Conservation (phyloP, 2,888 invertebrate genomes). For the Torymus texanus region DNA sequence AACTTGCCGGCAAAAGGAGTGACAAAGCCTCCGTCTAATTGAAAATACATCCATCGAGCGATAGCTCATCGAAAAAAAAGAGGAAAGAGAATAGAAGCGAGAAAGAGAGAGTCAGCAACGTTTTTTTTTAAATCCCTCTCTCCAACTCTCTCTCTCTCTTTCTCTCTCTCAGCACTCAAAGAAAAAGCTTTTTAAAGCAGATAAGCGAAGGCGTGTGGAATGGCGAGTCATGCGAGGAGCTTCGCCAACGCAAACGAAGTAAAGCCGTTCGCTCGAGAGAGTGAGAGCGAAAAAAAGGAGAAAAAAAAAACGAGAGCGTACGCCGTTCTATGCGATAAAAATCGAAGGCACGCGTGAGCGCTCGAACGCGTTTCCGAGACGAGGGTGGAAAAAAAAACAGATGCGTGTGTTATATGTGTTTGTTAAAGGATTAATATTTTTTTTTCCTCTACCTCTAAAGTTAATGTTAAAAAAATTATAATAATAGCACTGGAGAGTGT, state of each 20-base stretch:
- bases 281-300: no score
- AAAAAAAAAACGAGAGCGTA: constrained; percentile 22
- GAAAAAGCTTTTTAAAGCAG: constrained; percentile 39
- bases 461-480: constrained; percentile 1
- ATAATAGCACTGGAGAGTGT: constrained; percentile 14
- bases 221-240: constrained; percentile 40
- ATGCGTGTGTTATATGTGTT: background rate
- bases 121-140: constrained; percentile 6
- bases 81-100: background rate
- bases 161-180: constrained; percentile 16
- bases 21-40: background rate
- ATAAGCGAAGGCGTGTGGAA: constrained; percentile 47
- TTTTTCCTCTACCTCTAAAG: background rate
- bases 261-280: constrained; percentile 14
- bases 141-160: constrained; percentile 1
- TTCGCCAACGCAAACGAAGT: constrained; percentile 46
- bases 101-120: background rate
- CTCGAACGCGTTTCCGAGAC: constrained; percentile 23
- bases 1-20: constrained; percentile 2
- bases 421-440: background rate
- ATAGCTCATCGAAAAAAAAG: background rate
- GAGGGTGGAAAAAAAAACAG: constrained; percentile 26
- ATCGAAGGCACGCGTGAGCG: constrained; percentile 32
- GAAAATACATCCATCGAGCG: background rate
- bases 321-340: constrained; percentile 8